A percentile compares a stretch with the other conserved stretches of the same genome.
These are phyloP conservation scores for Eptesicus fuscus DNA, from an alignment of 2,113 vertebrate species.

Conservation along the genomic window DNA sequence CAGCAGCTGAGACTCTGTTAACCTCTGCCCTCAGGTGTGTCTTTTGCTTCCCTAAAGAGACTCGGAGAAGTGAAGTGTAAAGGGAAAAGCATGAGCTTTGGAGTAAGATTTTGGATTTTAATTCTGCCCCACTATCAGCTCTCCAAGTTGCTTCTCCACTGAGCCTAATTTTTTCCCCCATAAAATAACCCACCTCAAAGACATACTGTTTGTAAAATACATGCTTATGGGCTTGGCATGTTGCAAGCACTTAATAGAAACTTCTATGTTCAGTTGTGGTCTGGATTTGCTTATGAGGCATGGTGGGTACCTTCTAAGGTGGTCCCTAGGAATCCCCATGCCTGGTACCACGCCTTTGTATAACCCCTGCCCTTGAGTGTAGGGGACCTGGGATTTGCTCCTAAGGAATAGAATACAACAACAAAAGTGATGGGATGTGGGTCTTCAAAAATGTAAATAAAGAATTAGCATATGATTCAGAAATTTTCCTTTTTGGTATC, in stretches of 20 bases:
- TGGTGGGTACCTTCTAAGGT: background rate
- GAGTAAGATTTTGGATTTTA: background rate
- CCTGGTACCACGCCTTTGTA: background rate
- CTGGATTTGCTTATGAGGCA: background rate
- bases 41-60: background rate
- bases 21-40: rapidly evolving
- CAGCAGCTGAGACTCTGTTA: background rate
- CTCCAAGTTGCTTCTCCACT: background rate
- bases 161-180: background rate
- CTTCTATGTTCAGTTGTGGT: background rate
- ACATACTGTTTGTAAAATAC: background rate
- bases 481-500: background rate
- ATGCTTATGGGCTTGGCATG: background rate
- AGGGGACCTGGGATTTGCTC: background rate
- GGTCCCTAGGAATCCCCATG: background rate
- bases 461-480: background rate
- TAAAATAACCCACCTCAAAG: background rate
- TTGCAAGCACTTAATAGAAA: background rate
- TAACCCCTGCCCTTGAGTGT: background rate
- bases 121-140: background rate
- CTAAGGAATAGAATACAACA: background rate
- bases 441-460: background rate
- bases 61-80: background rate
- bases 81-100: background rate
- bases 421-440: background rate